phyloP scores from a whole-genome alignment of 2,888 invertebrate genomes.

The Tetrapedia diversipes region DNA sequence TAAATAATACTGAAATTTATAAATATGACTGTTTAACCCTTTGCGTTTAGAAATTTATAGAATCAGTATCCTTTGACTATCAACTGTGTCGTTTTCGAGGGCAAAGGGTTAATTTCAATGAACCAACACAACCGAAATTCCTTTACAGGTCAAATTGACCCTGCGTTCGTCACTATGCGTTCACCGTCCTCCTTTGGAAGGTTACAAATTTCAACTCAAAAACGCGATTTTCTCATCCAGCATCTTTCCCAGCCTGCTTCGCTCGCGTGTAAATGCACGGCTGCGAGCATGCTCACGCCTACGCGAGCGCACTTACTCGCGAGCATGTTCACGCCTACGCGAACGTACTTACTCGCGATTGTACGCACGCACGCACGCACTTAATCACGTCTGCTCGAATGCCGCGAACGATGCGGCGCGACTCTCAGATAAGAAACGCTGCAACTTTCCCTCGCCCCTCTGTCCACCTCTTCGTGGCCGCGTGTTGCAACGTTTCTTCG shows the following conservation, averaged over 20 bases:
- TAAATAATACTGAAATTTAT: too few species aligned
- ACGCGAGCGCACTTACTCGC: background rate
- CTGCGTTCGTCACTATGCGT: too few species aligned
- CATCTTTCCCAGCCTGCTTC: background rate
- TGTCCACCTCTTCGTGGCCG: background rate
- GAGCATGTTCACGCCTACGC: conserved; percentile 7
- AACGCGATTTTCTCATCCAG: background rate
- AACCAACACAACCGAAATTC: too few species aligned
- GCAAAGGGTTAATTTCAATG: background rate
- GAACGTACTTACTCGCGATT: background rate
- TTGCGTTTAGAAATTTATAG: too few species aligned
- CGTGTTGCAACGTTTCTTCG: conserved; percentile 37
- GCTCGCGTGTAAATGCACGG: conserved; percentile 2
- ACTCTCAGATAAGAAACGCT: conserved; percentile 41
- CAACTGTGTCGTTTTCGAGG: too few species aligned
- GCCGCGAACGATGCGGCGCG: conserved; percentile 46
- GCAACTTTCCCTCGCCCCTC: background rate
- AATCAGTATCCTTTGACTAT: background rate
- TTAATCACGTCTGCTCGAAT: conserved; percentile 50
- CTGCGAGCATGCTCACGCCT: conserved; percentile 12
- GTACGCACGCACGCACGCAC: conserved; percentile 42
- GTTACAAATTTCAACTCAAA: background rate
- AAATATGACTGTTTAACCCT: too few species aligned
- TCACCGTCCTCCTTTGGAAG: too few species aligned
- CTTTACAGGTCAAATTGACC: too few species aligned